These are phyloP conservation scores for Germaria angustata DNA, from an alignment of 2,888 invertebrate species.

Conservation along the genomic window DNA sequence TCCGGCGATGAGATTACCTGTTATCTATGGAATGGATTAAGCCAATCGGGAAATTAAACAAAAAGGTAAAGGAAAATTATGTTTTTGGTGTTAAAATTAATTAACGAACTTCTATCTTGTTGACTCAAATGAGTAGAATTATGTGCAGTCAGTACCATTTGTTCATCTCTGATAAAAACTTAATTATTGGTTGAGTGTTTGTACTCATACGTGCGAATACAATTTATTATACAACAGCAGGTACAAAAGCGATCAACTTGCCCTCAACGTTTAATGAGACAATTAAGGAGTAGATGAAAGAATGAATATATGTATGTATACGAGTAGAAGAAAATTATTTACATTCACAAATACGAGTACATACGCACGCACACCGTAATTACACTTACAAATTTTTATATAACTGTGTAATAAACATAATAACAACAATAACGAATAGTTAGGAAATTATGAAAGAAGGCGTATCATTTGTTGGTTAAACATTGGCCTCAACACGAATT, in stretches of 20 bases:
- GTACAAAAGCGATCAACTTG: constrained; percentile 33
- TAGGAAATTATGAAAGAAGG: constrained; percentile 67
- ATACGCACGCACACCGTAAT: background rate
- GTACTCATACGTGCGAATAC: constrained; percentile 15
- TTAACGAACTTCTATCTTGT: too few species aligned
- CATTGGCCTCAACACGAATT: constrained; percentile 70
- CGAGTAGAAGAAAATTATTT: background rate
- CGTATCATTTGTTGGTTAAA: constrained; percentile 77
- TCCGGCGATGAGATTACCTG: too few species aligned
- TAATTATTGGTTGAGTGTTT: constrained; percentile 22
- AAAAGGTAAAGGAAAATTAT: too few species aligned
- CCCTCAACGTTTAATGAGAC: constrained; percentile 68
- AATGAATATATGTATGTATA: too few species aligned
- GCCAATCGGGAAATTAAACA: too few species aligned
- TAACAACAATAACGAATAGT: constrained; percentile 13
- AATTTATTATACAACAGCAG: constrained; percentile 43
- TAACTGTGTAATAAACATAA: background rate
- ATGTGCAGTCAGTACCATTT: background rate
- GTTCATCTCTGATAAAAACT: constrained; percentile 11
- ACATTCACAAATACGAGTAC: background rate
- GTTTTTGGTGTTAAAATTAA: too few species aligned
- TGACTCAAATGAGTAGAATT: too few species aligned
- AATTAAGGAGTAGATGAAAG: too few species aligned
- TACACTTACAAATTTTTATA: background rate
- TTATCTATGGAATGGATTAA: too few species aligned